Base-by-base conservation (phyloP, 2,888 invertebrate species). In the Heliconius charithonia region DNA sequence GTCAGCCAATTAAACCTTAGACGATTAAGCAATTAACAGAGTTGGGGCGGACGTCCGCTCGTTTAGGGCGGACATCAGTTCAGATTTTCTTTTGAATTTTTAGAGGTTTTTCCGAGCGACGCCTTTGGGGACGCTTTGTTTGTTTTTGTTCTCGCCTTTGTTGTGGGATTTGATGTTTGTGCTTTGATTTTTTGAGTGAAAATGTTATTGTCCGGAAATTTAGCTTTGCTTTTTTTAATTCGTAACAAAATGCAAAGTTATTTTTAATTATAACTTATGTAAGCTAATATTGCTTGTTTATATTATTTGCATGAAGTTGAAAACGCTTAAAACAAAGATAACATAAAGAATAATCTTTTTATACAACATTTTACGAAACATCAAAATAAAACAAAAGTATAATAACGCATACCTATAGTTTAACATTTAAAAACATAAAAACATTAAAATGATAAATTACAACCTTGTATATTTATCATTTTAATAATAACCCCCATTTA, bases 1-100 rank as follows among this genome's bases (percentile, higher is more conserved):
- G 91, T 84, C 86, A 86, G 89, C 91, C 93, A 93, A 94, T 94
- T 94, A 93, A 88, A 89, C 91, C 87, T 87, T 83, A 88, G 88
- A 87, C 91, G 94, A 95, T 95, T 94, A 95, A 95, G 93, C 93
- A 94, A 95, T 95, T 95, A 95, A 92, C 90, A 88, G 89, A 90
- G 90, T 88, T 91, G 92, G 93, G 93, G 91, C 92, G 91, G 93
- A 89, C 92, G 88, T 87, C 88, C 86, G 88, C 89, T 90, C 89
- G 90, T 90, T 92, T 89, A 90, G 90, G 88, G 87, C 82, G 51
- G 51, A 19, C 51, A 51, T 19, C 51, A 89, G 90, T 88, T 87
- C 82, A 81, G 86, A 84, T 92, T 93, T 92, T 89, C 92, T 90
- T 88, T 89, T 86, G 85, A 87, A 86, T 88, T 87, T 51, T 89